Percentiles rank a stretch among this genome's conserved stretches.
These are phyloP conservation scores for Smithornis capensis DNA, from an alignment of 2,113 vertebrate species.

Conservation along the genomic window DNA sequence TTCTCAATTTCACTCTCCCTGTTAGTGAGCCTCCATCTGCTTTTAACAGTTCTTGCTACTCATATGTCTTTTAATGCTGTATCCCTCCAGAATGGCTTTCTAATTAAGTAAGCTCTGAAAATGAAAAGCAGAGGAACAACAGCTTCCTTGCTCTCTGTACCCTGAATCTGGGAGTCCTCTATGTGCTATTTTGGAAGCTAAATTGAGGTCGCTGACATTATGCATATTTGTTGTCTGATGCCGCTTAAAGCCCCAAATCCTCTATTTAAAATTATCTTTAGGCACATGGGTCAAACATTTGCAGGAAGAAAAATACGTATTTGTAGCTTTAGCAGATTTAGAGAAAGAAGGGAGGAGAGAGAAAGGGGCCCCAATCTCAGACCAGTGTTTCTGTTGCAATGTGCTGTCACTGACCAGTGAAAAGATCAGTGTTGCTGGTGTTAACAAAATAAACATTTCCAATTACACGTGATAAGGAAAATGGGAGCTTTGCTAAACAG, in stretches of 20 bases:
- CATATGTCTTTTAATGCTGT: not conserved
- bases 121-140: constrained; percentile 59
- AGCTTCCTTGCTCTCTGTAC: constrained; percentile 37
- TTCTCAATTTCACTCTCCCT: constrained; percentile 42
- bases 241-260: constrained; percentile 43
- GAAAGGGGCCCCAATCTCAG: not conserved
- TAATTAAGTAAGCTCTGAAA: constrained; percentile 58
- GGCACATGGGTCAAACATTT: constrained; percentile 35
- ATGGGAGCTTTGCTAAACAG: not conserved
- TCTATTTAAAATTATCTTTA: constrained; percentile 26
- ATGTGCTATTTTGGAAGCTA: constrained; percentile 56
- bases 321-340: not conserved
- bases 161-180: constrained; percentile 47
- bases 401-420: not conserved
- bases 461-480: not conserved
- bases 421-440: not conserved
- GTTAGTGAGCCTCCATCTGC: constrained; percentile 43
- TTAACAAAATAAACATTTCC: not conserved
- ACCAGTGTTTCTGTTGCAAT: not conserved
- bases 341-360: not conserved
- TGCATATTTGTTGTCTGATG: constrained; percentile 63
- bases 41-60: constrained; percentile 33
- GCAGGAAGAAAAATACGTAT: constrained; percentile 13
- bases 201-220: constrained; percentile 57
- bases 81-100: constrained; percentile 45